These are phyloP conservation scores for Epinotia ramella DNA, from an alignment of 2,888 invertebrate genomes.

Conservation along the genomic window DNA sequence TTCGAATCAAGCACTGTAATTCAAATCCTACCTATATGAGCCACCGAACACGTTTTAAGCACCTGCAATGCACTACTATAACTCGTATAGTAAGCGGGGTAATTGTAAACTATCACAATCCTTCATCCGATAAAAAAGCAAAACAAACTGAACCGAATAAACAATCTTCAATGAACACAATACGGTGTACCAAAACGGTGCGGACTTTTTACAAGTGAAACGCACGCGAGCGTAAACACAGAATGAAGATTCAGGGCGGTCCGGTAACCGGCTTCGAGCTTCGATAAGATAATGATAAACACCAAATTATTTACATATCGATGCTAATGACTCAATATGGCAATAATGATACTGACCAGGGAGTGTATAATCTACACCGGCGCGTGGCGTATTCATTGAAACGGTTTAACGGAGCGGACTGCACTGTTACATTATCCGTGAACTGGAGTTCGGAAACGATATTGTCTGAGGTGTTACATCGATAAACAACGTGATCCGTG, in stretches of 20 bases:
- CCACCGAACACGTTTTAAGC: background rate
- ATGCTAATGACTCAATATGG: conserved; percentile 46
- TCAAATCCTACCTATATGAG: conserved; percentile 17
- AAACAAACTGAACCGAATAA: conserved; percentile 50
- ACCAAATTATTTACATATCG: conserved; percentile 59
- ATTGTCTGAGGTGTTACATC: conserved; percentile 56
- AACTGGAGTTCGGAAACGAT: conserved; percentile 54
- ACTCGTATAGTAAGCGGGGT: conserved; percentile 6
- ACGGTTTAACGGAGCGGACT: conserved; percentile 53
- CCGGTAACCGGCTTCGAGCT: conserved; percentile 57
- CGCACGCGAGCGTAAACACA: conserved; percentile 62
- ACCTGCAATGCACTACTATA: conserved; percentile 9
- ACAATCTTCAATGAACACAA: conserved; percentile 54
- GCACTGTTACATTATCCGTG: conserved; percentile 58
- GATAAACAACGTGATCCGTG: conserved; percentile 57
- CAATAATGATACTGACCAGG: conserved; percentile 64
- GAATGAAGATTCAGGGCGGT: conserved; percentile 55
- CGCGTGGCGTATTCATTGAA: conserved; percentile 70
- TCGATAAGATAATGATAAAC: conserved; percentile 70
- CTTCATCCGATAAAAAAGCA: conserved; percentile 49
- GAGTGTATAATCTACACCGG: conserved; percentile 60
- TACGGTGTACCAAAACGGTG: conserved; percentile 62
- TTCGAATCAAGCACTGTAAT: background rate
- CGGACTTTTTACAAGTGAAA: conserved; percentile 54
- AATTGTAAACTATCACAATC: conserved; percentile 47